phyloP scores from a whole-genome alignment of 2,888 invertebrate species.

The Gandaritis pyraliata region DNA sequence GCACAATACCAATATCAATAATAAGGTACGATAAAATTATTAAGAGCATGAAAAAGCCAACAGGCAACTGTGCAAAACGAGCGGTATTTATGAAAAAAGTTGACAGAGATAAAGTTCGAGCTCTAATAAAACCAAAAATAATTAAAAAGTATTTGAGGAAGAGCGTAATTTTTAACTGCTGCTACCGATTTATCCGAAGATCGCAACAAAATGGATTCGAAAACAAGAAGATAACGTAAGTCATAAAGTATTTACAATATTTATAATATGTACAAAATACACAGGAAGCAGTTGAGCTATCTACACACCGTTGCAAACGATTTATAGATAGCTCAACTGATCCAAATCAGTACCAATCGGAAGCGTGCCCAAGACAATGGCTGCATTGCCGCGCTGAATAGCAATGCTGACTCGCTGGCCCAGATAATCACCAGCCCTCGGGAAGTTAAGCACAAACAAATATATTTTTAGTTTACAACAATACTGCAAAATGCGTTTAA shows the following conservation, averaged over 20 bases:
- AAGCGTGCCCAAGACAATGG: too few relatives aligned
- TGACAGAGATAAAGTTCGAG: conserved; percentile 52
- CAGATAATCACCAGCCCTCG: too few relatives aligned
- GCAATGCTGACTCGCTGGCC: too few relatives aligned
- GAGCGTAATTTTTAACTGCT: conserved; percentile 58
- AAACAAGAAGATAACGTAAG: conserved; percentile 48
- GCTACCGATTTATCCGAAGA: conserved; percentile 60
- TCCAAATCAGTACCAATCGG: too few relatives aligned
- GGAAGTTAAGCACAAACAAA: too few relatives aligned
- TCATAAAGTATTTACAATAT: not conserved
- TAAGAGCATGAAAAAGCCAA: conserved; percentile 38
- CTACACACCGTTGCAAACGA: too few relatives aligned
- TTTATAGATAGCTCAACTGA: too few relatives aligned
- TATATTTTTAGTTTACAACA: not conserved
- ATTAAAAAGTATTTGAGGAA: conserved; percentile 57
- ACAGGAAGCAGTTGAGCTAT: too few relatives aligned
- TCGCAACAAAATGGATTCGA: conserved; percentile 39
- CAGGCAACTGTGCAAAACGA: conserved; percentile 59
- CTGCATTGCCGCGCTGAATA: too few relatives aligned
- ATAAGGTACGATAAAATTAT: conserved; percentile 53
- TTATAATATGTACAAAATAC: too few relatives aligned
- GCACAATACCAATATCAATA: conserved; percentile 63
- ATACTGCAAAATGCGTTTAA: too few relatives aligned
- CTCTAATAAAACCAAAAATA: conserved; percentile 53
- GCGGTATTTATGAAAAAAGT: conserved; percentile 64